Conservation (phyloP, 1,140 invertebrate genomes). For the Heliconius melpomene region DNA sequence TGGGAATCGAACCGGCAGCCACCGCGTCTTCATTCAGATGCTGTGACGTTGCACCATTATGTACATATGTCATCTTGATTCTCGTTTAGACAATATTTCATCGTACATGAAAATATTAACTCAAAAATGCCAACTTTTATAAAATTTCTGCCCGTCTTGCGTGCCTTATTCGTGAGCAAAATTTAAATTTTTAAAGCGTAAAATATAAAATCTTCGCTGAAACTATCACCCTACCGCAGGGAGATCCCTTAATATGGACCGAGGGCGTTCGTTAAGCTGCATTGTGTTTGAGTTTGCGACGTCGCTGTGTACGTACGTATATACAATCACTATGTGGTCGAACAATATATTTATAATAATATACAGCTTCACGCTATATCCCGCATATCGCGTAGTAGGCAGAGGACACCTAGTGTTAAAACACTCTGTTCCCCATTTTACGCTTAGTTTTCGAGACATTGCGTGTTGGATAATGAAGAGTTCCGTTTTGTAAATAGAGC, state of each 20-base stretch:
- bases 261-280: conserved; percentile 49
- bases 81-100: not conserved
- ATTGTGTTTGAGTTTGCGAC: conserved; percentile 41
- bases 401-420: not conserved
- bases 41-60: too few species aligned
- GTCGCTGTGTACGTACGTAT: not conserved
- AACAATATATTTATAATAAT: not conserved
- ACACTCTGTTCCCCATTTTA: too few species aligned
- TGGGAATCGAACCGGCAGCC: too few species aligned
- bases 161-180: conserved; percentile 10
- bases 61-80: not conserved
- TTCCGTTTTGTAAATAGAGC: too few species aligned
- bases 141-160: not conserved
- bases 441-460: too few species aligned
- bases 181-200: conserved; percentile 24
- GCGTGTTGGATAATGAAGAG: too few species aligned
- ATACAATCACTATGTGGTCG: not conserved
- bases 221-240: conserved; percentile 26
- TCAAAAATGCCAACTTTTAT: not conserved
- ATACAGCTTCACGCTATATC: not conserved
- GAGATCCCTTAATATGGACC: conserved; percentile 40
- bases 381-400: not conserved
- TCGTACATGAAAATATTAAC: not conserved
- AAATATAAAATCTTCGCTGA: conserved; percentile 18
- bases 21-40: too few species aligned